Conservation (phyloP, 2,113 vertebrate genomes). For the Elanoides forficatus region DNA sequence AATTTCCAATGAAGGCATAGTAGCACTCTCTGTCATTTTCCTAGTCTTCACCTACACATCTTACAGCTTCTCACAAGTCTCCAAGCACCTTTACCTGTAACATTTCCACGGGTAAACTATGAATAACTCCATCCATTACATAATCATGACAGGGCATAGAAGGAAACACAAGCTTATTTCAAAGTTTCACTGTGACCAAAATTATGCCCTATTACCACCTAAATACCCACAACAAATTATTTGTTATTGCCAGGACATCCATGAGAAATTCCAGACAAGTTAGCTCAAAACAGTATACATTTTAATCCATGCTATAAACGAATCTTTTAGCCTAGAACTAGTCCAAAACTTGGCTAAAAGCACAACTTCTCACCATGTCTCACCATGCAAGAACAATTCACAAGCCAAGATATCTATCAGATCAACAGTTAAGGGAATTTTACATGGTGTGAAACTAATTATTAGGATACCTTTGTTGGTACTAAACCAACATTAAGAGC, state of each 20-base stretch:
- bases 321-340: neutral
- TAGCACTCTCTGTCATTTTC: neutral
- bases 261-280: neutral
- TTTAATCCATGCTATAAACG: neutral
- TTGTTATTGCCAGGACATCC: neutral
- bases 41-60: neutral
- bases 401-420: neutral
- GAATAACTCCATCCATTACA: neutral
- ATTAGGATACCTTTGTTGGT: neutral
- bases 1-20: neutral
- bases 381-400: neutral
- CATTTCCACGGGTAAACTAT: neutral
- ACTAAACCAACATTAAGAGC: neutral
- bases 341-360: neutral
- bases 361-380: neutral
- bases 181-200: slow-evolving; percentile 30
- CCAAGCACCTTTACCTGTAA: neutral
- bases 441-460: neutral
- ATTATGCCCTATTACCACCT: neutral
- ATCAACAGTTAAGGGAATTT: neutral
- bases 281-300: neutral
- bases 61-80: neutral
- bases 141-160: neutral
- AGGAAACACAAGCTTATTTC: slow-evolving; percentile 6
- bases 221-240: slow-evolving; percentile 29